Evolutionary conservation across 2,113 vertebrate genomes (phyloP).

Genomic region (Microtus oregoni): DNA sequence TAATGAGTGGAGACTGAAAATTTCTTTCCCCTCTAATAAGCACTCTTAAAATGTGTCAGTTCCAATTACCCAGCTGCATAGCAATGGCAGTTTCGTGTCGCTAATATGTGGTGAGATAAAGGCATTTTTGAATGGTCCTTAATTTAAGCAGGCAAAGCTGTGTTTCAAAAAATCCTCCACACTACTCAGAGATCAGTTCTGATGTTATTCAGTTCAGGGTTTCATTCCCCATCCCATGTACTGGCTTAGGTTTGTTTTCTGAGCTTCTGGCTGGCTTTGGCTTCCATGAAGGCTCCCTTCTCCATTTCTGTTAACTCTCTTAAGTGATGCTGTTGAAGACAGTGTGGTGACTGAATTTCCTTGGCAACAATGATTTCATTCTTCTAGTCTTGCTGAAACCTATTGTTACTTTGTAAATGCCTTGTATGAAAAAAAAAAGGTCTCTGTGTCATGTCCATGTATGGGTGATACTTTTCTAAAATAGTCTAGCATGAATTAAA

Average conservation of each 20-base stretch:
- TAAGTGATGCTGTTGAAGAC: neutral
- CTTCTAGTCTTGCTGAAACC: neutral
- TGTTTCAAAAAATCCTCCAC: neutral
- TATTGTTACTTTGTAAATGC: conserved; percentile 25
- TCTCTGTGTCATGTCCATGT: neutral
- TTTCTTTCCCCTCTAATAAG: neutral
- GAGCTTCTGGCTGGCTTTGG: neutral
- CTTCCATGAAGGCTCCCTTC: neutral
- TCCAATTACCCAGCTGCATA: neutral
- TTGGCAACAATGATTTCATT: conserved; percentile 37
- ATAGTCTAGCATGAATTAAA: conserved; percentile 7
- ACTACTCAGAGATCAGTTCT: neutral
- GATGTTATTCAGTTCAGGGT: neutral
- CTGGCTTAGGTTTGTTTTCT: neutral
- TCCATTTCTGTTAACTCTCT: neutral
- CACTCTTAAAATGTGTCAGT: neutral
- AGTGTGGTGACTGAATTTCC: neutral
- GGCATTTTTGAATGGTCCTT: neutral
- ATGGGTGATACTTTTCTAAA: neutral
- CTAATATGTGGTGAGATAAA: neutral
- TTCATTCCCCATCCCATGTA: neutral
- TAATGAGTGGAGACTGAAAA: neutral
- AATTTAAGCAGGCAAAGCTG: neutral
- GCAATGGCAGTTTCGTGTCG: neutral
- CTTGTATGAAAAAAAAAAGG: neutral